Base-by-base conservation (phyloP, 2,113 vertebrate genomes). In the Columba livia region DNA sequence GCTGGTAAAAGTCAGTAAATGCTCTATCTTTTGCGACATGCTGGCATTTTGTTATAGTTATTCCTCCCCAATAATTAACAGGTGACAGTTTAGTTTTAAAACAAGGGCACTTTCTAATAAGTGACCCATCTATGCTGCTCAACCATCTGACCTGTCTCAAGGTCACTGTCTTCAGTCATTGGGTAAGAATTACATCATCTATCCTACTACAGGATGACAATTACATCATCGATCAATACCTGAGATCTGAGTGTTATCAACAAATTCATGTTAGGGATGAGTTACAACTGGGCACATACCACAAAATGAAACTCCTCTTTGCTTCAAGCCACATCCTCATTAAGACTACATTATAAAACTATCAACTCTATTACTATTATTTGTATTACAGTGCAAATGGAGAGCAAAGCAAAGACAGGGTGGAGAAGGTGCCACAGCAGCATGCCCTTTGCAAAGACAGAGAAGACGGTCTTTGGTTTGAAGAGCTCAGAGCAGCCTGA, bases 181-280 rank as follows among this genome's bases (percentile, higher is more conserved):
- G 65, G 90, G 94, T 93, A 96, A 97, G 94, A 95, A 98, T 98
- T 92, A 98, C 97, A 97, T 98, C 98, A 98, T 96, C 93, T 90
- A 29, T 85, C 84, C 92, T 95, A 92, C 95, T 97, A 96, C 28
- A 98, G 97, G 93, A 88, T 56, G 44, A 91, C 97, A 79, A 85
- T 97, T 96, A 97, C 93, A 97, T 98, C 98, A 97, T 23, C 62
- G 67, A 98, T 98, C 98, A 56, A 98, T 98, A 97, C 48, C 57
- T 44, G 78, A 96, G 79, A 96, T 93, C 93, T 97, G 65, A 94
- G 77, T 48, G 80, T 51, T 89, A 94, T 47, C 96, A 90, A 94
- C 90, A 96, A 91, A 96, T 86, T 95, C 93, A 88, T 9, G 17
- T 64, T 86, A 92, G 74, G 91, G 84, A 96, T 97, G 94, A 97